Evolutionary conservation across 2,113 vertebrate genomes (phyloP).

Genomic region (Oryzias woworae): DNA sequence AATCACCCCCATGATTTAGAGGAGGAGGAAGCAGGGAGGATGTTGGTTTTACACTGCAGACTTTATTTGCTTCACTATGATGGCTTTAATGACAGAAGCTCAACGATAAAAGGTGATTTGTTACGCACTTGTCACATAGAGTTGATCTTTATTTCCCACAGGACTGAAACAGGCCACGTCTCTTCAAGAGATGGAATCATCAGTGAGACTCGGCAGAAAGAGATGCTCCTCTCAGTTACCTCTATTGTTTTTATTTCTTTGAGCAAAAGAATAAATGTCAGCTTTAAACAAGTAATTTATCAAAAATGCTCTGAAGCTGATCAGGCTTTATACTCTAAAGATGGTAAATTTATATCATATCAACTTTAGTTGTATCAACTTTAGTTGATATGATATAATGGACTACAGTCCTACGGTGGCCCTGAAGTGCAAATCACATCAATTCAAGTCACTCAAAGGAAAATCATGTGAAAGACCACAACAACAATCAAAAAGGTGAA

Average conservation of each 20-base stretch:
- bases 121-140: slow-evolving; percentile 16
- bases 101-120: slow-evolving; percentile 58
- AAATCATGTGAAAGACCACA: too few relatives aligned
- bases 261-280: slow-evolving; percentile 12
- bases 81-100: slow-evolving; percentile 57
- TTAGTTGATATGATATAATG: too few relatives aligned
- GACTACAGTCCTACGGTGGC: too few relatives aligned
- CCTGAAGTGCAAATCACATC: too few relatives aligned
- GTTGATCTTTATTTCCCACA: slow-evolving; percentile 48
- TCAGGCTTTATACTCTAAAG: too few relatives aligned
- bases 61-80: slow-evolving; percentile 52
- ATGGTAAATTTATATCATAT: too few relatives aligned
- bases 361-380: too few relatives aligned
- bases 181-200: slow-evolving; percentile 22
- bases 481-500: too few relatives aligned
- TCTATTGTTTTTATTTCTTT: slow-evolving; percentile 21
- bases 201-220: slow-evolving; percentile 20
- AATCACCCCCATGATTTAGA: slow-evolving; percentile 49
- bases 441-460: too few relatives aligned
- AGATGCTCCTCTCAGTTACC: slow-evolving; percentile 25
- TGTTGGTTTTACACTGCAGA: slow-evolving; percentile 44
- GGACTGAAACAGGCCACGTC: slow-evolving; percentile 28
- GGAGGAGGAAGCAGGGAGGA: slow-evolving; percentile 28
- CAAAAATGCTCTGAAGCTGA: background rate
- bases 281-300: slow-evolving; percentile 18